Base-by-base conservation (phyloP, 23 tunicate species). In the Halocynthia aurantium region DNA sequence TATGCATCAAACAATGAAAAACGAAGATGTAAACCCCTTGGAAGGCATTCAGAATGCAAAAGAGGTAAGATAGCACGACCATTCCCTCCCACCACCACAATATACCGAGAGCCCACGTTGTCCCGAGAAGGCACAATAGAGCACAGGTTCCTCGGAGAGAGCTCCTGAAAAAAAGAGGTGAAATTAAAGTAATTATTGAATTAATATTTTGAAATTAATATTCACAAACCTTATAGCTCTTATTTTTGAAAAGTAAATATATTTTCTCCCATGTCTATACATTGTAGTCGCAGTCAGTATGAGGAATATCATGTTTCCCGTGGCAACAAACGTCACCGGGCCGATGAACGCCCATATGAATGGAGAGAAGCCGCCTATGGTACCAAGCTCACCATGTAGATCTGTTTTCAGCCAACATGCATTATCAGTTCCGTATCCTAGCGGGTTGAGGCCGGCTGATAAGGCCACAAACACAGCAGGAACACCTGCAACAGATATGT, bases 21-120 rank as follows among this genome's bases (percentile, higher is more conserved):
- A 92, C 52, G 61, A 92, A 92, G 17, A 92, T 81, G 55, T 76
- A 85, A 49, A 92, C 51, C 49, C 98, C 98, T 72, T 82, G 98
- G 61, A 92, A 92, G 15, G 88, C 98, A 76, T 86, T 92, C 55
- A 92, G 86, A 13, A 92, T 58, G 55, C 83, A 70, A 69, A 92
- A 92, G 22, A 92, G 70, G 55, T 92, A 86, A 17, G 88, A 87
- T 78, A 92, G 81, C 17, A 85, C 74, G 8, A 73, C 77, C 58
- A 86, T 71, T 7, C 70, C 52, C 53, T 80, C 87, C 88, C 86
- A 86, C 51, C 84, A 71, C 98, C 98, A 92, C 44, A 92, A 62
- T 8, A 92, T 77, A 53, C 98, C 98, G 52, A 92, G 79, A 8
- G 81, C 85, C 98, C 98, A 92, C 17, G 98, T 92, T 13, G 88